These are phyloP conservation scores for Kryphioiulus occultus DNA, from an alignment of 2,888 invertebrate species.

Conservation along the genomic window DNA sequence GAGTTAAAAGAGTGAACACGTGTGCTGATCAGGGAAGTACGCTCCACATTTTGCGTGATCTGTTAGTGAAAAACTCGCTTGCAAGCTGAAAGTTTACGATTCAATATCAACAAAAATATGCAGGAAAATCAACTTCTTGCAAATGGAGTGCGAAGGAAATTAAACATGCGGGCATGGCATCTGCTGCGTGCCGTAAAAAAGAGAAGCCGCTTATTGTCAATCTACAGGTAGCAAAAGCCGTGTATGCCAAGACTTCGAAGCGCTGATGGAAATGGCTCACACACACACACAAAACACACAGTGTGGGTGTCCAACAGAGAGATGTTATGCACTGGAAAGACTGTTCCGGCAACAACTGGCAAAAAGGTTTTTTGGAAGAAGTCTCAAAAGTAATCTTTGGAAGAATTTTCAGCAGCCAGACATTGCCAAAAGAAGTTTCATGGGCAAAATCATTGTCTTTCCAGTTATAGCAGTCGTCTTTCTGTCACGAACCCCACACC, in stretches of 20 bases:
- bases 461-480: background rate
- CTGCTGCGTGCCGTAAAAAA: background rate
- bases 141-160: background rate
- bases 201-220: slow-evolving; percentile 33
- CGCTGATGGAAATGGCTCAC: background rate
- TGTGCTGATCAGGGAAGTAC: background rate
- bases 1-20: background rate
- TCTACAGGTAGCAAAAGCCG: slow-evolving; percentile 36
- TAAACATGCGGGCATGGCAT: slow-evolving; percentile 6
- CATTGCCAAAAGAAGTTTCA: background rate
- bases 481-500: background rate
- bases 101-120: slow-evolving; percentile 3
- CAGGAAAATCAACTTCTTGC: background rate
- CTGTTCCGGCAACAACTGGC: background rate
- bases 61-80: background rate
- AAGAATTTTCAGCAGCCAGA: background rate
- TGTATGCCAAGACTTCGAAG: slow-evolving; percentile 13
- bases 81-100: background rate
- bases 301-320: background rate
- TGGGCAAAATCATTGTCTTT: background rate
- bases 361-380: background rate
- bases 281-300: slow-evolving; percentile 7
- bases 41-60: background rate
- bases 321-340: background rate
- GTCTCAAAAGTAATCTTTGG: background rate